phyloP scores from a whole-genome alignment of 1,140 invertebrate species.

The Diorhabda carinulata region DNA sequence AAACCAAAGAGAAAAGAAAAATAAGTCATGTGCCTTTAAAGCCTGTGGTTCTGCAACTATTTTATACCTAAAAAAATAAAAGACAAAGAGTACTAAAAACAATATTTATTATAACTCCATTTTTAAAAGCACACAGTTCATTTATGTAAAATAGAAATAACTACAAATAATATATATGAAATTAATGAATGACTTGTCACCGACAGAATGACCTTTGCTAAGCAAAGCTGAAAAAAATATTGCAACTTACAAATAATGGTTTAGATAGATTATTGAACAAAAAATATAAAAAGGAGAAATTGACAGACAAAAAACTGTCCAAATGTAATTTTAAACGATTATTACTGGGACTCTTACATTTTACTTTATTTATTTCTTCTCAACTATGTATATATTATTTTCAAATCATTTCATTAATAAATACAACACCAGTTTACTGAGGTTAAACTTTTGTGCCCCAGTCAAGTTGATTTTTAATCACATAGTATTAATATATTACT shows the following conservation, averaged over 20 bases:
- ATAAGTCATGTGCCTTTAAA: no score
- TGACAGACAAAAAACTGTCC: conserved; percentile 15
- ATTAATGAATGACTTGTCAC: conserved; percentile 32
- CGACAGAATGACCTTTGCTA: conserved; percentile 30
- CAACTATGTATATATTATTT: background rate
- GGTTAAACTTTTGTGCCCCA: conserved; percentile 31
- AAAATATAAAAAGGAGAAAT: conserved; percentile 5
- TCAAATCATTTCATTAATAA: conserved; percentile 17
- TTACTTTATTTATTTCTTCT: conserved; percentile 3
- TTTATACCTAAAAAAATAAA: background rate
- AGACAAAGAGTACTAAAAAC: conserved; percentile 31
- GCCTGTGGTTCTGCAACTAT: no score
- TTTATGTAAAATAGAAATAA: conserved; percentile 39
- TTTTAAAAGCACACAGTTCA: conserved; percentile 38
- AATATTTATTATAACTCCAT: conserved; percentile 39
- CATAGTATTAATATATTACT: conserved; percentile 35
- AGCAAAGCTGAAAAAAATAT: conserved; percentile 32
- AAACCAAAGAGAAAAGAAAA: no score
- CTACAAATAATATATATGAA: conserved; percentile 30
- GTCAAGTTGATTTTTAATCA: conserved; percentile 31
- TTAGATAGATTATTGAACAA: conserved; percentile 25
- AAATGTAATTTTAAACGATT: conserved; percentile 9
- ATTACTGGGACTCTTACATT: conserved; percentile 8
- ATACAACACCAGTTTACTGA: conserved; percentile 24
- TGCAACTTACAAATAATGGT: conserved; percentile 16